Percentiles rank a stretch among this genome's conserved stretches.
Conservation (phyloP, 2,888 invertebrate species). For the Cataglyphis livida region DNA sequence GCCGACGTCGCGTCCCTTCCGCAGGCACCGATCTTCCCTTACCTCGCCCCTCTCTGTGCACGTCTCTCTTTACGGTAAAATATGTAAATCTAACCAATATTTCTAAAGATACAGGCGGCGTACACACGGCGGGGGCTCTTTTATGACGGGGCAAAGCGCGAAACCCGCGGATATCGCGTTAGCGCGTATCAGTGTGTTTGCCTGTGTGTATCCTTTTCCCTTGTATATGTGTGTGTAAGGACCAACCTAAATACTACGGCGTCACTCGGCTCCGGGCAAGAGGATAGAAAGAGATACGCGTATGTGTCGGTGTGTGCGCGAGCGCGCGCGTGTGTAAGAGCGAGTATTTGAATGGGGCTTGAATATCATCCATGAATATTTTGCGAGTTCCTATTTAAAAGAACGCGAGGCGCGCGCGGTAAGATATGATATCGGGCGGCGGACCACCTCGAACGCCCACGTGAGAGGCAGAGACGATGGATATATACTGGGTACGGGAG, state of each 20-base stretch:
- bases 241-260: slow-evolving; percentile 71
- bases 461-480: slow-evolving; percentile 49
- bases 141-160: slow-evolving; percentile 80
- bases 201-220: slow-evolving; percentile 10
- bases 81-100: slow-evolving; percentile 85
- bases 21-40: slow-evolving; percentile 75
- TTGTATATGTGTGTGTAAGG: slow-evolving; percentile 41
- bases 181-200: slow-evolving; percentile 52
- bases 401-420: slow-evolving; percentile 69
- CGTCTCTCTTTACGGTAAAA: slow-evolving; percentile 83
- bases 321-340: slow-evolving; percentile 23
- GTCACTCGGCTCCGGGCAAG: slow-evolving; percentile 30
- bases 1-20: slow-evolving; percentile 47
- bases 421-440: slow-evolving; percentile 72
- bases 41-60: slow-evolving; percentile 70
- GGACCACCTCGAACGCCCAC: slow-evolving; percentile 57
- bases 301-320: slow-evolving; percentile 14
- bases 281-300: slow-evolving; percentile 26
- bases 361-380: slow-evolving; percentile 82
- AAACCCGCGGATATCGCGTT: slow-evolving; percentile 78
- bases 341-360: slow-evolving; percentile 77
- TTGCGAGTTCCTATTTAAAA: slow-evolving; percentile 78
- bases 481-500: slow-evolving; percentile 46
- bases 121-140: slow-evolving; percentile 75
- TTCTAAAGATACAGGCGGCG: slow-evolving; percentile 82